Evolutionary conservation across 2,888 invertebrate genomes (phyloP).

Genomic region (Oscheius sp.): DNA sequence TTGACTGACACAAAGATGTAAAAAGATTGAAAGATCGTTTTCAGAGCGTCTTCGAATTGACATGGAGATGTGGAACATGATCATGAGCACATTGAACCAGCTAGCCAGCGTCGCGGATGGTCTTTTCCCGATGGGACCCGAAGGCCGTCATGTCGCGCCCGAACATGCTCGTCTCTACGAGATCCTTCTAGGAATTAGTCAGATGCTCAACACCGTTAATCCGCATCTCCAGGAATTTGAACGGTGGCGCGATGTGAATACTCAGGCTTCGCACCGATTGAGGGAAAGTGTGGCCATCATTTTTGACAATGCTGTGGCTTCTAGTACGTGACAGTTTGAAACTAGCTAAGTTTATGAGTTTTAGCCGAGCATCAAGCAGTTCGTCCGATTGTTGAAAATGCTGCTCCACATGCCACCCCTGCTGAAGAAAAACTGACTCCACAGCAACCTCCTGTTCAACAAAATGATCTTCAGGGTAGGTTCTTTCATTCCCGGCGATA

Average conservation of each 20-base stretch:
- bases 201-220: slow-evolving; percentile 6
- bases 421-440: background rate
- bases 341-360: no score
- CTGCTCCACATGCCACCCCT: background rate
- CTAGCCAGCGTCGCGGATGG: background rate
- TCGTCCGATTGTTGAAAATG: background rate
- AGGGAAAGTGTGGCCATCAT: background rate
- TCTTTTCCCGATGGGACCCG: slow-evolving; percentile 1
- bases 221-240: slow-evolving; percentile 6
- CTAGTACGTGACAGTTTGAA: no score
- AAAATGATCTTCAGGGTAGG: no score
- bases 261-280: slow-evolving; percentile 4
- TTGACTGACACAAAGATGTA: background rate
- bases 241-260: slow-evolving; percentile 9
- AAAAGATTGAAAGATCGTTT: background rate
- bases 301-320: background rate
- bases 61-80: slow-evolving; percentile 14
- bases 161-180: slow-evolving; percentile 24
- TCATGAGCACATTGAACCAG: background rate
- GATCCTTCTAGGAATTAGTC: slow-evolving; percentile 1
- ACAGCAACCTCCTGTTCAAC: no score
- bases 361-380: background rate
- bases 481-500: no score
- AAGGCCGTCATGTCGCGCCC: background rate
- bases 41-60: slow-evolving; percentile 18